phyloP scores from a whole-genome alignment of 2,113 vertebrate genomes.

The Chelonoidis abingdonii region DNA sequence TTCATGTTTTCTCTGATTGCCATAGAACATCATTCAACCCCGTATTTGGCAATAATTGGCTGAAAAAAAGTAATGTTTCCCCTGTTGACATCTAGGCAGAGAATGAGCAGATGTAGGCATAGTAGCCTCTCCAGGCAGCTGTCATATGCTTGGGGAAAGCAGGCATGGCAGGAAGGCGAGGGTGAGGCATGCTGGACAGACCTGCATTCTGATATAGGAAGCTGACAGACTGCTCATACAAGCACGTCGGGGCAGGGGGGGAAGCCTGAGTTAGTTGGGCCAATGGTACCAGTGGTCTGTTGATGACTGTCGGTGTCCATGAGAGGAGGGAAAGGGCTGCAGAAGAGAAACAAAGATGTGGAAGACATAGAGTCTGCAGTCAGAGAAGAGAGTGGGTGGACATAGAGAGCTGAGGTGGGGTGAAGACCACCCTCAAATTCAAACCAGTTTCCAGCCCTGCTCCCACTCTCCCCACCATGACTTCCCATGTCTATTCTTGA shows the following conservation, averaged over 20 bases:
- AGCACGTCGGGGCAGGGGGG: neutral
- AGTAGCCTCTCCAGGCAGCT: neutral
- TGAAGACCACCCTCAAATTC: neutral
- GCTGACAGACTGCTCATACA: fast-evolving
- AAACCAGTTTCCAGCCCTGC: neutral
- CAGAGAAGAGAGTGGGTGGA: neutral
- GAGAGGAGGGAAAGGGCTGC: neutral
- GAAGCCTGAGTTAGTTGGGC: neutral
- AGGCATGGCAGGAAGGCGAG: neutral
- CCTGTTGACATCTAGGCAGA: neutral
- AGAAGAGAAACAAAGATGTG: neutral
- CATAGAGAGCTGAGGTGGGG: neutral
- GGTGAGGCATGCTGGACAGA: neutral
- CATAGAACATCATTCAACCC: neutral
- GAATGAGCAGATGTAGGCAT: neutral
- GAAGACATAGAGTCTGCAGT: neutral
- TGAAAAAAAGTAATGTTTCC: neutral
- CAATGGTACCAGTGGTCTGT: neutral
- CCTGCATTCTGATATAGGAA: neutral
- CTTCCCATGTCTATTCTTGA: neutral
- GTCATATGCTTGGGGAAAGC: neutral
- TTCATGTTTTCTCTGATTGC: neutral
- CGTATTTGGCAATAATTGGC: neutral
- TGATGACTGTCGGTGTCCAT: neutral
- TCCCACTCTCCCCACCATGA: neutral